A percentile compares a stretch with the other conserved stretches of the same genome.
Evolutionary conservation across 1,140 invertebrate genomes (phyloP).

Genomic region (Nasonia vitripennis): DNA sequence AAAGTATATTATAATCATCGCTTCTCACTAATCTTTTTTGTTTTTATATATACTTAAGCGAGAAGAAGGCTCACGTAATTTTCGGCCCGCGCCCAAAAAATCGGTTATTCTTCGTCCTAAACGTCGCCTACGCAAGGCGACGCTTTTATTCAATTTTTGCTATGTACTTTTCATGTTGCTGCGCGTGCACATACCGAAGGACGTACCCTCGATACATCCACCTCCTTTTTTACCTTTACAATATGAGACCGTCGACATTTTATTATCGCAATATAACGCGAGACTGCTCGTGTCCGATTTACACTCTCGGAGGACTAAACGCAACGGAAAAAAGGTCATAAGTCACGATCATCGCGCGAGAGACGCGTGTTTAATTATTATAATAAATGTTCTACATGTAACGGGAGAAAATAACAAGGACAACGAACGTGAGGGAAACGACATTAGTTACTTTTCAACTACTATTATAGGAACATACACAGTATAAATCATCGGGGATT

Average conservation of each 20-base stretch:
- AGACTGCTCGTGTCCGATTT: conserved; percentile 49
- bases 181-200: neutral
- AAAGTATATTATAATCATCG: conserved; percentile 24
- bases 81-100: conserved; percentile 30
- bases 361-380: conserved; percentile 35
- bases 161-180: neutral
- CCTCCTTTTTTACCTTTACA: neutral
- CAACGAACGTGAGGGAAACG: conserved; percentile 28
- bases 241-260: conserved; percentile 48
- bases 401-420: conserved; percentile 33
- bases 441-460: conserved; percentile 13
- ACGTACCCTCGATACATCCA: neutral
- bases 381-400: conserved; percentile 8
- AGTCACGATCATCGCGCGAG: conserved; percentile 29
- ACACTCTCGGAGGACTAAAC: conserved; percentile 52
- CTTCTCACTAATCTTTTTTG: neutral
- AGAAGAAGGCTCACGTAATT: conserved; percentile 36
- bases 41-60: conserved; percentile 28
- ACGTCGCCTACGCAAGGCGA: neutral
- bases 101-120: neutral
- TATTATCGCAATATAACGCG: conserved; percentile 45
- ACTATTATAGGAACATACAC: neutral
- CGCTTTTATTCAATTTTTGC: neutral
- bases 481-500: conserved; percentile 12
- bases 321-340: conserved; percentile 32